Base-by-base conservation (phyloP, 1,140 invertebrate species). In the Calosoma granatense region DNA sequence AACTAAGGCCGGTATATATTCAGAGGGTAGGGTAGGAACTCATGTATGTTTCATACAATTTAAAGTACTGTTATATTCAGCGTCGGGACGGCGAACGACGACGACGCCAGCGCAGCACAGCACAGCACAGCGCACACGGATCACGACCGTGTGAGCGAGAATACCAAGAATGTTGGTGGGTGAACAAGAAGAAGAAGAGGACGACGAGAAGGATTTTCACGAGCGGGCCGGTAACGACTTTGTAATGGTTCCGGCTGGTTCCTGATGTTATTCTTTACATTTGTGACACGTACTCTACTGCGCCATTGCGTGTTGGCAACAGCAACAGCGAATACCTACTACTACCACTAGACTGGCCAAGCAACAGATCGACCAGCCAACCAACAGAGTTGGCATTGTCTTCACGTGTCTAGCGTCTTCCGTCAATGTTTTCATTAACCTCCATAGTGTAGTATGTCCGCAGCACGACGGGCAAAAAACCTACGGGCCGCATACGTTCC, bases 1-100 rank as follows among this genome's bases (percentile, higher is more conserved):
- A 82, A 81, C 79, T 81, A 81, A 66, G 67, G 67, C 63, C 60
- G 63, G 67, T 65, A 69, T 68, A 69, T 67, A 69, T 70, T 68
- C 65, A 66, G 63, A 62, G 58, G 59, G 63, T 9, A 47, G 66
- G 67, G 67, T 65, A 66, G 65, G 67, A 67, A 65, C 69, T 70
- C 69, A 70, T 70, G 67, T 70, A 70, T 70, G 69, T 70, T 70
- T 70, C 69, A 70, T 70, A 70, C 67, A 70, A 70, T 56, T 36
- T 51, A 68, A 68, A 70, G 64, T 66, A 67, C 63, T 62, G 60
- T 60, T 66, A 66, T 67, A 69, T 67, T 67, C 65, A 62, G 63
- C 53, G 59, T 56, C 55, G 64, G 57, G 55, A 23, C 57, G 53
- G 51, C n/a, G n/a, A n/a, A n/a, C n/a, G 23, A 14, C 22, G 20